Evolutionary conservation across 2,888 invertebrate genomes (phyloP).

Genomic region (Nemotelus pantherinus): DNA sequence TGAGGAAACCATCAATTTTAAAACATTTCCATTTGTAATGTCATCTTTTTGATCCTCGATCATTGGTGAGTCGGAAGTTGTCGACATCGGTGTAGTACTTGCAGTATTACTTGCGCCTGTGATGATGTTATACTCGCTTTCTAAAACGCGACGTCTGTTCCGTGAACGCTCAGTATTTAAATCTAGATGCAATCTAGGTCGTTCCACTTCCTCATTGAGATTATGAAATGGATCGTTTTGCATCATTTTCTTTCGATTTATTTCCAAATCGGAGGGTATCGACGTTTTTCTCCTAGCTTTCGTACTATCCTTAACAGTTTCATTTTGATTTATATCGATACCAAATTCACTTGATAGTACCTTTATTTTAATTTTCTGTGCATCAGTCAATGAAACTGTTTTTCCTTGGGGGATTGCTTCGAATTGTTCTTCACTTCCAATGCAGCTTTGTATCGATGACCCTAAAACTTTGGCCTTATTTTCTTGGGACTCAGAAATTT

Average conservation of each 20-base stretch:
- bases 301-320: slow-evolving; percentile 69
- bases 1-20: slow-evolving; percentile 11
- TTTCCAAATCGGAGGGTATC: slow-evolving; percentile 68
- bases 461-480: slow-evolving; percentile 57
- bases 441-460: slow-evolving; percentile 11
- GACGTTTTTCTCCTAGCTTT: slow-evolving; percentile 56
- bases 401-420: not conserved
- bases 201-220: slow-evolving; percentile 54
- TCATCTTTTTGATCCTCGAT: slow-evolving; percentile 46
- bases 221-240: slow-evolving; percentile 57
- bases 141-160: slow-evolving; percentile 56
- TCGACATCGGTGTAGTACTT: slow-evolving; percentile 57
- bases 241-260: slow-evolving; percentile 62
- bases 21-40: slow-evolving; percentile 46
- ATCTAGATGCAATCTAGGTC: slow-evolving; percentile 55
- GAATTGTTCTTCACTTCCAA: not conserved
- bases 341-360: slow-evolving; percentile 72
- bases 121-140: slow-evolving; percentile 57
- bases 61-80: slow-evolving; percentile 54
- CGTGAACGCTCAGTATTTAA: slow-evolving; percentile 55
- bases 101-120: slow-evolving; percentile 43
- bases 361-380: slow-evolving; percentile 70
- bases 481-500: slow-evolving; percentile 52
- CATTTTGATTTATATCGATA: slow-evolving; percentile 60
- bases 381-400: slow-evolving; percentile 66